Evolutionary conservation across 2,797 vertebrate species (phyloP), one percentile per base, ranked within the genome.

Genomic region (Apogon hyalosoma): DNA sequence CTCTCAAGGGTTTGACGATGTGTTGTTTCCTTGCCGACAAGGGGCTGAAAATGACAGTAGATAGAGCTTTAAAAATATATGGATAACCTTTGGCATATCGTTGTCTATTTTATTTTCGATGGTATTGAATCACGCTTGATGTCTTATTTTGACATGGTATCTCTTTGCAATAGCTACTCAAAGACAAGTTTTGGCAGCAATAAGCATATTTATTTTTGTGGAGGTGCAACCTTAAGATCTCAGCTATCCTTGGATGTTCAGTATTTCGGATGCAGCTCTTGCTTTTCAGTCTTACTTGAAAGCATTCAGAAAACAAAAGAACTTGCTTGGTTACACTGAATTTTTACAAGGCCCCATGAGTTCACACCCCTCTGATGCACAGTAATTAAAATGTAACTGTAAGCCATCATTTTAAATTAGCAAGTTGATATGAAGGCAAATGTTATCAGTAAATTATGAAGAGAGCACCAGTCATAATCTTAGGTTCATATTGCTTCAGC

Each of bases 11-110:
- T 76, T 79, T 55, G 79, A 84, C 75, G 65, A 88, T 85, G 67
- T 67, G 81, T 88, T 90, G 83, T 90, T 91, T 82, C 71, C 75
- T 15, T 43, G 72, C 76, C 76, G 73, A 73, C 80, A 59, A 75
- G 73, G 73, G 64, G 67, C 70, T 77, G 51, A 61, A 86, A 92
- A 90, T 83, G 73, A 85, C 84, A 83, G 75, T 69, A 65, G 60
- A 58, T 43, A 60, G 31, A 66, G 58, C 56, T 77, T 80, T 78
- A 57, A 85, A 84, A 73, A 79, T 60, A 77, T 45, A 75, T 19
- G 13, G 28, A 77, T 84, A 65, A 85, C 86, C 86, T 79, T 75
- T 79, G 75, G 73, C 76, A 78, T 19, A 57, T 72, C 28, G 18
- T 5, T 1, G n/a, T 45, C 42, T 64, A 28, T 63, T 15, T 52